Evolutionary conservation across 2,888 invertebrate species (phyloP).

Genomic region (Deroplatys truncata): DNA sequence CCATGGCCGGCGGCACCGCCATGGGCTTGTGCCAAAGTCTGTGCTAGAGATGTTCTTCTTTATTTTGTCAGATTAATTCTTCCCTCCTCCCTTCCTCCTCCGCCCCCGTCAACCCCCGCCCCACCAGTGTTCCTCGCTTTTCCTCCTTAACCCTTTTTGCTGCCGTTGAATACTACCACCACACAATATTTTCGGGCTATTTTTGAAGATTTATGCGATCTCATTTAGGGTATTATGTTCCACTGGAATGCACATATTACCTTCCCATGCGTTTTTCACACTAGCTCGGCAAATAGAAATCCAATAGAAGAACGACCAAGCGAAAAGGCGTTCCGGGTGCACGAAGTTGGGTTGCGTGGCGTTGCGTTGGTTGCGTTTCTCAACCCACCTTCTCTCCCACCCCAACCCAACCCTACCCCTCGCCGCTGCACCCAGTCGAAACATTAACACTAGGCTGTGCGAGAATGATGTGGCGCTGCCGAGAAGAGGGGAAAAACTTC

Average conservation of each 20-base stretch:
- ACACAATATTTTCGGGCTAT: conserved; percentile 31
- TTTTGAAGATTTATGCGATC: conserved; percentile 33
- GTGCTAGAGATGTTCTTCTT: conserved; percentile 18
- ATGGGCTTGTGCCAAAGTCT: conserved; percentile 20
- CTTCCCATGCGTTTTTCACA: conserved; percentile 32
- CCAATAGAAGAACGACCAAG: conserved; percentile 25
- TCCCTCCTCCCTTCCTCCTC: conserved; percentile 10
- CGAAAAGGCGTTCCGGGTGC: neutral
- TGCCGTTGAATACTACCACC: conserved; percentile 19
- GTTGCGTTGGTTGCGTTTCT: neutral
- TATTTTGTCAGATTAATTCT: conserved; percentile 22
- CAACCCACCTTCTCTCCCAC: neutral
- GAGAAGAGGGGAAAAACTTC: neutral
- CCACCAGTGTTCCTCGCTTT: neutral
- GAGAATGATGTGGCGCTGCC: neutral
- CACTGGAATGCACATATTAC: conserved; percentile 34
- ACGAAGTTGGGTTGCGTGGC: neutral
- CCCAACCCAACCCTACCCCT: neutral
- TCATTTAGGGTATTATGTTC: conserved; percentile 34
- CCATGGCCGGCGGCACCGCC: neutral
- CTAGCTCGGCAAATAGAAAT: conserved; percentile 32
- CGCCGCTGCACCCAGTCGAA: neutral
- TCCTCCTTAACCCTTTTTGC: conserved; percentile 18
- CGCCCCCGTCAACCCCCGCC: conserved; percentile 14
- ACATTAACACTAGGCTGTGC: neutral